Evolutionary conservation across 2,888 invertebrate species (phyloP).

Genomic region (Chironomus riparius): DNA sequence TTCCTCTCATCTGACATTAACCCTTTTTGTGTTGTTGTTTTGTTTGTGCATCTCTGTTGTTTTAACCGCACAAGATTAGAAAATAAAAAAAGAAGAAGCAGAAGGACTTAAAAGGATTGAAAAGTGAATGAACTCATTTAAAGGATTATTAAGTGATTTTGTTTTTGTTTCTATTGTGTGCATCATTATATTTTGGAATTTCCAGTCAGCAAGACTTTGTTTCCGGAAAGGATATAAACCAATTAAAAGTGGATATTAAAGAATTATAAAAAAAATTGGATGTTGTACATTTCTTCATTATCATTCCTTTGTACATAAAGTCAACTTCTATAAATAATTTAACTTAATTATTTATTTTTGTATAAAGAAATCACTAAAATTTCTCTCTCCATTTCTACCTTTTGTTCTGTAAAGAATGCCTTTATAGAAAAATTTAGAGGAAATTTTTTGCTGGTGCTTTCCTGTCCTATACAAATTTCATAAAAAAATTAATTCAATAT

Average conservation of each 20-base stretch:
- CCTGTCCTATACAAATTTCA: not conserved
- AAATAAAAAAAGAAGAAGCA: too few relatives aligned
- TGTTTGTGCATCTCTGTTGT: too few relatives aligned
- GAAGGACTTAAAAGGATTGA: not conserved
- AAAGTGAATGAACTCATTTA: not conserved
- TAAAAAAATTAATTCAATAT: not conserved
- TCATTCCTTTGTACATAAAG: not conserved
- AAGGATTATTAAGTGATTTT: not conserved
- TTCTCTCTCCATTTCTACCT: not conserved
- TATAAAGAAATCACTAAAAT: too few relatives aligned
- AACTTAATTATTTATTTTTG: too few relatives aligned
- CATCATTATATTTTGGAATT: not conserved
- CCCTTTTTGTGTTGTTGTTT: not conserved
- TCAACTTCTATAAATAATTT: not conserved
- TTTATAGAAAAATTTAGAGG: not conserved
- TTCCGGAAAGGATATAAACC: not conserved
- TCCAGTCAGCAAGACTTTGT: too few relatives aligned
- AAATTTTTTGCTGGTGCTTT: not conserved
- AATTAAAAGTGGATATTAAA: not conserved
- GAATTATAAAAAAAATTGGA: not conserved
- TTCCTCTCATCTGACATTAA: not conserved
- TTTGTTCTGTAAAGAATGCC: not conserved
- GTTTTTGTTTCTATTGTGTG: not conserved
- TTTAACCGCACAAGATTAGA: not conserved
- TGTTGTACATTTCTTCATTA: not conserved